Evolutionary conservation across 2,888 invertebrate genomes (phyloP), one percentile per base, ranked within the genome.

Genomic region (Cataglyphis cursor): DNA sequence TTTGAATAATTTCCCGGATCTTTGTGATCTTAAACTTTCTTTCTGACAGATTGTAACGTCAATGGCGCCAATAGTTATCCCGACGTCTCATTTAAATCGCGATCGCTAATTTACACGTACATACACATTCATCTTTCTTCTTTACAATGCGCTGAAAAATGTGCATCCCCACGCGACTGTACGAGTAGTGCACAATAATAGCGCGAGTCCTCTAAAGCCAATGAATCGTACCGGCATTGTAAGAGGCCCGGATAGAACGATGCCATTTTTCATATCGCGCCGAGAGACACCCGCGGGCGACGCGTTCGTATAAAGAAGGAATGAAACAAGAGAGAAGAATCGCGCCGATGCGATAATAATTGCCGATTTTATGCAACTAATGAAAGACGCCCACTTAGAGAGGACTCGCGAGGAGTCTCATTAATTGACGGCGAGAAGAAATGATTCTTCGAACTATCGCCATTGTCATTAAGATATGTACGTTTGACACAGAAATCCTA

Each of bases 121-220:
- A 28, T 28, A 18, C 44, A 15, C 44, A 24, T 51, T 62, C 62
- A 31, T 4, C 21, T 44, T 10, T 21, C 24, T 51, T 28, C 65
- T 65, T 76, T 35, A 65, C 38, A 38, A 3, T 8, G 35, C 48
- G 35, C 41, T 51, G 81, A 78, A 81, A 74, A 81, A 81, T 51
- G 18, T 51, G 15, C 81, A 54, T 78, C 84, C n/a, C 48, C 48
- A 48, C 48, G n/a, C 74, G 51, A 8, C 15, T 44, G 15, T 15
- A 62, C n/a, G 70, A 82, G 82, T 78, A 81, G 82, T 68, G 66
- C 64, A 61, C 51, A 65, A 84, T 76, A 64, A 66, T 59, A 51
- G 18, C 31, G 15, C 18, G 21, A 12, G 8, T 41, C 54, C 41
- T 48, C 28, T n/a, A 66, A 35, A 66, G n/a, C 18, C 4, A 41